Base-by-base conservation (phyloP, 35 echinoderm and acorn worm genomes). In the Nesometra sesokonis region DNA sequence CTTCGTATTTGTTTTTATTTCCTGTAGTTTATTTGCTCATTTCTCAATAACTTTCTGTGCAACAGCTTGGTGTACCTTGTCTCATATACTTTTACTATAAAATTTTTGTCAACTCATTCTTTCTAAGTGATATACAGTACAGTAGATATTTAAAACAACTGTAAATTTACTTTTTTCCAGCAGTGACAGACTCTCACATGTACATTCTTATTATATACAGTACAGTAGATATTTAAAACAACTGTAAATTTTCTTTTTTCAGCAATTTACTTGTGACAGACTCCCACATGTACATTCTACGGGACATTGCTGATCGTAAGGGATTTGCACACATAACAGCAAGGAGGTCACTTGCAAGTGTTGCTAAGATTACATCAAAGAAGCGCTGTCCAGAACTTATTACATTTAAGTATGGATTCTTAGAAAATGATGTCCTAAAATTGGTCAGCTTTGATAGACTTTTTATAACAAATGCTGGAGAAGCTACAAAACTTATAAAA, bases 331-430 rank as follows among this genome's bases (percentile, higher is more conserved):
- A 92, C 37, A 99, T 99, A 36, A 91, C 92, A 84, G 96, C 92
- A 23, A 87, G 96, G 2, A 84, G 96, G 23, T 82, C 96, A 0
- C 82, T 99, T 0, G 83, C 78, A 17, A 93, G 91, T 80, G 90
- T 99, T 30, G 96, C 94, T 29, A 78, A 93, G 17, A 99, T 99
- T 80, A 97, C 96, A 13, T 99, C 93, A 13, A 99, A 99, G 84
- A 99, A 99, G 47, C 90, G 96, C 31, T 93, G 92, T 47, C 76
- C 96, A 13, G 96, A 99, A 87, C 85, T 99, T 79, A 99, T 99
- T 87, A 99, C 96, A 8, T 99, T 99, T 85, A 86, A 93, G 27
- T 99, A 99, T 38, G 96, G 96, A 57, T 86, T 86, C 17, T 87
- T 91, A 21, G 92, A 88, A 85, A 90, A 86, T 19, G 86, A 87